Evolutionary conservation across 2,888 invertebrate genomes (phyloP).

Genomic region (Meganola albula): DNA sequence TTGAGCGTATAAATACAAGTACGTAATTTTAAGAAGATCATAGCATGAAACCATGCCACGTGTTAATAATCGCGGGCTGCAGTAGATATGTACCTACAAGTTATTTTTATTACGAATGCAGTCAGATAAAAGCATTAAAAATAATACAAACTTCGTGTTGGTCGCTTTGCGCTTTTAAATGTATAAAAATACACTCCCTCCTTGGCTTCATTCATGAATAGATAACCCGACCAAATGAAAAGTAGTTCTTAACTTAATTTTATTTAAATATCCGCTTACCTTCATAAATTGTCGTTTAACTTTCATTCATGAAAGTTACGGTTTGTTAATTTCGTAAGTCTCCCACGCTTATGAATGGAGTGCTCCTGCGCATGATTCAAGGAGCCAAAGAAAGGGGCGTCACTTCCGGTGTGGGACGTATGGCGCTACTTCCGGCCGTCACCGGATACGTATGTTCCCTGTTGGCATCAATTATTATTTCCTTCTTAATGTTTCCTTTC

Average conservation of each 20-base stretch:
- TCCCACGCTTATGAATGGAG: conserved; percentile 66
- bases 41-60: too few species aligned
- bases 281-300: conserved; percentile 45
- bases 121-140: conserved; percentile 33
- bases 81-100: too few species aligned
- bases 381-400: conserved; percentile 67
- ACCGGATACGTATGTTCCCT: conserved; percentile 66
- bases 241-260: conserved; percentile 41
- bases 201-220: conserved; percentile 45
- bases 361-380: conserved; percentile 39
- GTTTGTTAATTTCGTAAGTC: conserved; percentile 50
- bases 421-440: conserved; percentile 65
- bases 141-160: conserved; percentile 40
- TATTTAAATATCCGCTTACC: conserved; percentile 41
- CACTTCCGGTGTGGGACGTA: conserved; percentile 65
- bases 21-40: too few species aligned
- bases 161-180: conserved; percentile 26
- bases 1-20: too few species aligned
- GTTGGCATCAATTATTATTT: conserved; percentile 69
- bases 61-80: too few species aligned
- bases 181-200: conserved; percentile 53
- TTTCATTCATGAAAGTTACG: conserved; percentile 64
- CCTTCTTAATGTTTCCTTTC: conserved; percentile 66
- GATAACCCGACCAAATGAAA: conserved; percentile 44
- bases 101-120: conserved; percentile 14